phyloP scores from a whole-genome alignment of 2,888 invertebrate species.

The Drosophila nr. perissopoda region DNA sequence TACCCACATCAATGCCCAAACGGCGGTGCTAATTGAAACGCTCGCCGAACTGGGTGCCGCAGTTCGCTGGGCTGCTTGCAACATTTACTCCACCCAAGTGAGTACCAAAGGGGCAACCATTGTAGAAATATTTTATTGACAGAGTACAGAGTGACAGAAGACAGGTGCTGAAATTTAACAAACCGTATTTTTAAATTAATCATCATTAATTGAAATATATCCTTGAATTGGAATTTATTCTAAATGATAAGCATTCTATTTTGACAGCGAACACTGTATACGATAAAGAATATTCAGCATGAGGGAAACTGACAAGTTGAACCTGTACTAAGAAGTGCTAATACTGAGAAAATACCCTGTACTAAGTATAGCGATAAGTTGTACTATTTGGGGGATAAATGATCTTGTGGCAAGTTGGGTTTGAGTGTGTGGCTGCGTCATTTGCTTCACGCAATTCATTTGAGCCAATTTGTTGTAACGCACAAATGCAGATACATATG shows the following conservation, averaged over 20 bases:
- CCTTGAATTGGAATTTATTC: neutral
- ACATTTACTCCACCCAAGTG: slow-evolving; percentile 98
- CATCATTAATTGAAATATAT: neutral
- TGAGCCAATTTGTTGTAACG: slow-evolving; percentile 74
- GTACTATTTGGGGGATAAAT: neutral
- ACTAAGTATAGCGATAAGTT: neutral
- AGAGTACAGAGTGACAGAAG: too few relatives aligned
- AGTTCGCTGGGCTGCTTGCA: slow-evolving; percentile 98
- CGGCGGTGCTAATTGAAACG: slow-evolving; percentile 97
- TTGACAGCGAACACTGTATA: neutral
- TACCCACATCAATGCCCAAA: slow-evolving; percentile 99
- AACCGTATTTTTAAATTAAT: neutral
- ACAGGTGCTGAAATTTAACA: neutral
- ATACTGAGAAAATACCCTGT: neutral
- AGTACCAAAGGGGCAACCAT: slow-evolving; percentile 41
- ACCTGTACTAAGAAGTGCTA: neutral
- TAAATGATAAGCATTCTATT: neutral
- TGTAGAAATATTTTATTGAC: neutral
- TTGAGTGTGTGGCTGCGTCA: slow-evolving; percentile 32
- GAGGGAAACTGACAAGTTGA: neutral
- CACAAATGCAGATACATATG: slow-evolving; percentile 36
- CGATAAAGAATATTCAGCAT: neutral
- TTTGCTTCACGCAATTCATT: slow-evolving; percentile 58
- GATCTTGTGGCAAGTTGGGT: slow-evolving; percentile 24
- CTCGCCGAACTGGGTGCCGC: slow-evolving; percentile 94